Evolutionary conservation across 2,797 vertebrate genomes (phyloP), one percentile per base, ranked within the genome.

Genomic region (Pipistrellus pipistrellus): DNA sequence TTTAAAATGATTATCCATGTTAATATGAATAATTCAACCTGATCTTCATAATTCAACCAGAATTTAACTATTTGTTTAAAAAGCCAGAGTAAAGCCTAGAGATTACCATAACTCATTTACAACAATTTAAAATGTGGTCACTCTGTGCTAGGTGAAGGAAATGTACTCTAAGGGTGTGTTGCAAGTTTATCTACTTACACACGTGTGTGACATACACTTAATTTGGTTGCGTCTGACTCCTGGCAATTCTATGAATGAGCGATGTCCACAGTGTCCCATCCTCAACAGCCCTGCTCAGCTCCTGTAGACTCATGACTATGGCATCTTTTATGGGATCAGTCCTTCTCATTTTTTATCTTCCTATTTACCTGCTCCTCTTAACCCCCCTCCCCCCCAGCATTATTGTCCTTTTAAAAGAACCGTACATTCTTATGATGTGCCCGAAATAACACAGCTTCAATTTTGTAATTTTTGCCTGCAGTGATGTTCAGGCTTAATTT

Each of bases 61-160:
- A 75, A 1, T 4, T 83, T 66, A 88, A 21, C 13, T 23, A 85
- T 75, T 64, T 80, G 2, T 72, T 53, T 35, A 82, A 75, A 90
- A 90, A 27, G 32, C 3, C 18, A 78, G 86, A 84, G 2, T 64
- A 5, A 30, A 85, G 1, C 53, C 10, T 15, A 81, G 6, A 14
- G 69, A 80, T 62, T 51, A 66, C n/a, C 25, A 48, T 57, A 48
- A 62, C 1, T 59, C 27, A 72, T n/a, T 85, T 82, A 94, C 73
- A 72, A 17, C 53, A 51, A 66, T 59, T 95, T 76, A 94, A 87
- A 86, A 66, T 59, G 13, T 85, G 25, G 2, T 68, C 64, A 35
- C n/a, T 18, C n/a, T 68, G 7, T 72, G 8, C 27, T 59, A 41
- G 4, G 71, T 38, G 21, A 53, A 69, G 23, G 32, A 93, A 87